Percentiles rank a stretch among this genome's conserved stretches.
Conservation (phyloP, 37 sponge, comb jelly and placozoan genomes). For the Chondrosia reniformis region DNA sequence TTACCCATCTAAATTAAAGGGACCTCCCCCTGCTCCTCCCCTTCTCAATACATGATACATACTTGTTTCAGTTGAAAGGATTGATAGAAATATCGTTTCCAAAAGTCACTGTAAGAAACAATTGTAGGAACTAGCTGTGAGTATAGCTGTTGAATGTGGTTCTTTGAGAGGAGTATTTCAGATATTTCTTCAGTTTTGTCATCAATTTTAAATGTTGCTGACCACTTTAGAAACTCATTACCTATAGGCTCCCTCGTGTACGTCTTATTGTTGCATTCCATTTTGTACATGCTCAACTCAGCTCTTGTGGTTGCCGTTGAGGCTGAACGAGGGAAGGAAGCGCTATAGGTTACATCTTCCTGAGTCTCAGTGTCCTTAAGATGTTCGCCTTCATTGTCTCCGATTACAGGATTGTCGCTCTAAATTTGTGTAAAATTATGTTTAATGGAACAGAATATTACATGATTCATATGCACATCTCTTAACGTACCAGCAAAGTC, state of each 20-base stretch:
- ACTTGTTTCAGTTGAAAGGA: conserved; percentile 44
- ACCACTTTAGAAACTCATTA: conserved; percentile 36
- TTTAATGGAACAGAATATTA: background rate
- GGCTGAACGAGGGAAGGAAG: background rate
- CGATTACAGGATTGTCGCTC: too few relatives aligned
- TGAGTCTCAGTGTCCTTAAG: too few relatives aligned
- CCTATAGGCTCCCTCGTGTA: conserved; percentile 8
- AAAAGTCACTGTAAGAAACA: conserved; percentile 67
- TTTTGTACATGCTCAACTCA: conserved; percentile 2
- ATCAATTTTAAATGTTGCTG: conserved; percentile 40
- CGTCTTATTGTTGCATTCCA: background rate
- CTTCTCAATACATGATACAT: background rate
- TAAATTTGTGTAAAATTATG: background rate
- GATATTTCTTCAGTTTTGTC: conserved; percentile 52
- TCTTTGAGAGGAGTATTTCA: conserved; percentile 39
- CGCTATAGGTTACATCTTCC: background rate
- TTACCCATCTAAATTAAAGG: too few relatives aligned
- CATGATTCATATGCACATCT: background rate
- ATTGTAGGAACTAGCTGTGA: conserved; percentile 60
- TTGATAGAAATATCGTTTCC: conserved; percentile 62
- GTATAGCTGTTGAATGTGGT: conserved; percentile 46
- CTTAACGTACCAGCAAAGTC: background rate
- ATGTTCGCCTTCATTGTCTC: too few relatives aligned
- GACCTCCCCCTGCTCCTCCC: background rate
- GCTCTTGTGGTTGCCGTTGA: conserved; percentile 2